Percentiles rank a stretch among this genome's conserved stretches.
phyloP scores from a whole-genome alignment of 2,888 invertebrate genomes.

The Gibbula magus region DNA sequence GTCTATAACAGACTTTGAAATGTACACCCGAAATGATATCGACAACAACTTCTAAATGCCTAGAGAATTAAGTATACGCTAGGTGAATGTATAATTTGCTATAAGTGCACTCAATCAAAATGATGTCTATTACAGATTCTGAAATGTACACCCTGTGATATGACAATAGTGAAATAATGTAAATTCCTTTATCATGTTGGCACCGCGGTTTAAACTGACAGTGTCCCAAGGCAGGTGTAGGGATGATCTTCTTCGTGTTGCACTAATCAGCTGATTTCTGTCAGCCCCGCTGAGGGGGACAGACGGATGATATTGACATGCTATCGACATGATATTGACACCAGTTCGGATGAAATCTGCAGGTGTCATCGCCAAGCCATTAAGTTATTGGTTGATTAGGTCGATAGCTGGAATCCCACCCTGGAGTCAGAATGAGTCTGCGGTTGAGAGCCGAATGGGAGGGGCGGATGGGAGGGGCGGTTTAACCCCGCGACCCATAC shows the following conservation, averaged over 20 bases:
- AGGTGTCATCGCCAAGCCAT: conserved; percentile 16
- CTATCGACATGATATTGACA: conserved; percentile 4
- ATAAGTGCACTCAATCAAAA: too few relatives aligned
- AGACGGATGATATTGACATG: not conserved
- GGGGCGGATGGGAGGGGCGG: conserved; percentile 6
- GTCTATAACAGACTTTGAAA: too few relatives aligned
- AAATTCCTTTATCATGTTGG: too few relatives aligned
- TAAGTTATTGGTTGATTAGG: conserved; percentile 16
- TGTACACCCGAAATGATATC: too few relatives aligned
- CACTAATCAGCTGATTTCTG: conserved; percentile 17
- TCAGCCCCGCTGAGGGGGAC: conserved; percentile 11
- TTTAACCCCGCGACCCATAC: conserved; percentile 17
- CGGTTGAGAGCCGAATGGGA: not conserved
- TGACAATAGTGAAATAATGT: too few relatives aligned
- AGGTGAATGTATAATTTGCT: too few relatives aligned
- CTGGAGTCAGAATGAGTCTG: not conserved
- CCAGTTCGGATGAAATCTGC: conserved; percentile 16
- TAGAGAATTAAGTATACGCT: too few relatives aligned
- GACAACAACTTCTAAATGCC: too few relatives aligned
- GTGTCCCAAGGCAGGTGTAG: not conserved
- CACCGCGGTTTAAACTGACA: not conserved
- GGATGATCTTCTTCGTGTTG: not conserved
- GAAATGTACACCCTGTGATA: too few relatives aligned
- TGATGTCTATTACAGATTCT: too few relatives aligned
- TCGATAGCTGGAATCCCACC: not conserved